These are phyloP conservation scores for Oscheius onirici DNA, from an alignment of 2,888 invertebrate species.

Conservation along the genomic window DNA sequence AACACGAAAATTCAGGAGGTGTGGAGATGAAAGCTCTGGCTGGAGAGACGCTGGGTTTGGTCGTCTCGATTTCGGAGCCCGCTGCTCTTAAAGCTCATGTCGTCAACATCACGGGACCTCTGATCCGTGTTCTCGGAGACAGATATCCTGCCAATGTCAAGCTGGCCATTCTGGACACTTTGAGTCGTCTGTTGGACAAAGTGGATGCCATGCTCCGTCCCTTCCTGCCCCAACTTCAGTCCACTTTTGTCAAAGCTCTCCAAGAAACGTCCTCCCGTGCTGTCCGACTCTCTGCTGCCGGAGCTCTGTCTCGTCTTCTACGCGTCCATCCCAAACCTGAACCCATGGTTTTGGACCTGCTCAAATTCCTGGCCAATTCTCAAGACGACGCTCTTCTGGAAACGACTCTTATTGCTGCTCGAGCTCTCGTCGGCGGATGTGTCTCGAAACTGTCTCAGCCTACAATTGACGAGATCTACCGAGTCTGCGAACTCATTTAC, in stretches of 20 bases:
- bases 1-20: conserved; percentile 75
- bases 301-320: conserved; percentile 50
- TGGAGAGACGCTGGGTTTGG: conserved; percentile 86
- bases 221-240: conserved; percentile 96
- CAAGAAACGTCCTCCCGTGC: conserved; percentile 79
- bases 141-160: conserved; percentile 90
- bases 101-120: conserved; percentile 94
- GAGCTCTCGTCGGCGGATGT: conserved; percentile 89
- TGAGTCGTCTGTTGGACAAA: conserved; percentile 90
- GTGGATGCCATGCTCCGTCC: conserved; percentile 94
- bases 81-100: conserved; percentile 79
- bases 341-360: conserved; percentile 91
- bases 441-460: conserved; percentile 73
- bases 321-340: conserved; percentile 90
- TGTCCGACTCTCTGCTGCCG: conserved; percentile 57
- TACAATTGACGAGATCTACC: conserved; percentile 42
- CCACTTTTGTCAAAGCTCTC: conserved; percentile 93
- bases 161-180: conserved; percentile 91
- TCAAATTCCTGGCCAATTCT: conserved; percentile 82
- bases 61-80: conserved; percentile 76
- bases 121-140: conserved; percentile 91
- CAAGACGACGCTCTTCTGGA: conserved; percentile 87
- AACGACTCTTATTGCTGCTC: conserved; percentile 89
- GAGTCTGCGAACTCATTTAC: conserved; percentile 40
- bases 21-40: conserved; percentile 96